Evolutionary conservation across 2,888 invertebrate genomes (phyloP), one percentile per base, ranked within the genome.

Genomic region (Girardia tigrina): DNA sequence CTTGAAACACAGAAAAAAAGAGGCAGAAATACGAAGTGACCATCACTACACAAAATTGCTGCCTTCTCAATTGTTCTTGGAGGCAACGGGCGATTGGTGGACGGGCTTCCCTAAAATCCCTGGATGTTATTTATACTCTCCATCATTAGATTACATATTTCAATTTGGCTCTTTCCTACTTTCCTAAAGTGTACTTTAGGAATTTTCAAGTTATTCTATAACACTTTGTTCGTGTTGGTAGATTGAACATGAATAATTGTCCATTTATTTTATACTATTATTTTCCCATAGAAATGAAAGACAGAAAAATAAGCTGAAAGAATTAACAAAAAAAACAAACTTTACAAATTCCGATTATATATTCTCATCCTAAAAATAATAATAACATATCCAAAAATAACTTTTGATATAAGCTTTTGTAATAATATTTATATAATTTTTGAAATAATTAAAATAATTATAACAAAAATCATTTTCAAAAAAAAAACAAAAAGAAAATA

Each of bases 51-150:
- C 56, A 20, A 23, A n/a, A 56, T 36, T 56, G 56, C 56, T 56
- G n/a, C 8, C 20, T n/a, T 20, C 56, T 56, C 56, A 2, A 56
- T 56, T 56, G 8, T n/a, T 56, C 56, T 56, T 56, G 56, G 56
- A 56, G 56, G 56, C 56, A 56, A 56, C 23, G 20, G 23, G 56
- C 23, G 56, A 56, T 56, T 56, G 56, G 56, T 56, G 20, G 8
- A 56, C 23, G n/a, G 56, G 23, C 56, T 56, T n/a, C n/a, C n/a
- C 23, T 20, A 56, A 56, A 56, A 56, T 56, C 56, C 56, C 56
- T 56, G 23, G 56, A 56, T 56, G 56, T 56, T 56, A 56, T 56
- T 56, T 56, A 56, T 56, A 56, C 56, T 56, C n/a, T 56, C n/a
- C n/a, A 56, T 56, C 56, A 56, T n/a, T 56, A n/a, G 56, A 56